A percentile compares a stretch with the other conserved stretches of the same genome.
Conservation (phyloP, 2,888 invertebrate species). For the Cremastinae sp. region DNA sequence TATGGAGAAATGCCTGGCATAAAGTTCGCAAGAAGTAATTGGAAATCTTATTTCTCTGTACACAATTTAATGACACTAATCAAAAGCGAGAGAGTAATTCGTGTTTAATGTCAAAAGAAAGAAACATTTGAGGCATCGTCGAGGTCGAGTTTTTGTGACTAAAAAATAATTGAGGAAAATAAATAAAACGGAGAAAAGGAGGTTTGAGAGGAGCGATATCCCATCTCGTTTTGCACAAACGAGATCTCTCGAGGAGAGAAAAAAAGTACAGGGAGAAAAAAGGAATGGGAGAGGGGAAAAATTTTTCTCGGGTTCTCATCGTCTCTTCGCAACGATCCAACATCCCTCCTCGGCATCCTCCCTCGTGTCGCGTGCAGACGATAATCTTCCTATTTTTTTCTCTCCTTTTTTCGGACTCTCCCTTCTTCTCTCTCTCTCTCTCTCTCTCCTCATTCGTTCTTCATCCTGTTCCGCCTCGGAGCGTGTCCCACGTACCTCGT, state of each 20-base stretch:
- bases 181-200: constrained; percentile 25
- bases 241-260: constrained; percentile 6
- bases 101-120: neutral
- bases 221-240: constrained; percentile 30
- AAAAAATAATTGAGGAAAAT: constrained; percentile 29
- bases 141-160: neutral
- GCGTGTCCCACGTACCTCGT: constrained; percentile 50
- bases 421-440: constrained; percentile 30
- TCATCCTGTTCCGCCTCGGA: constrained; percentile 49
- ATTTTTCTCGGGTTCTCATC: constrained; percentile 45
- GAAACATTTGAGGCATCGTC: neutral
- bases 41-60: neutral
- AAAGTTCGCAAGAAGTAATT: too few relatives aligned
- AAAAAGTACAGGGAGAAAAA: constrained; percentile 14
- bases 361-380: constrained; percentile 57
- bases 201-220: constrained; percentile 35
- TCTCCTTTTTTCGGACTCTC: constrained; percentile 1
- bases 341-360: constrained; percentile 10
- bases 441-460: constrained; percentile 50
- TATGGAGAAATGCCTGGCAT: too few relatives aligned
- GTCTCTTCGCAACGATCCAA: constrained; percentile 32
- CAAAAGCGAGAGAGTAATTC: constrained; percentile 1
- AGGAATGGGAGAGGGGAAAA: constrained; percentile 2
- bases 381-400: constrained; percentile 52
- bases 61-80: neutral